Conservation (phyloP, 2,113 vertebrate genomes). For the Hydropotes inermis region DNA sequence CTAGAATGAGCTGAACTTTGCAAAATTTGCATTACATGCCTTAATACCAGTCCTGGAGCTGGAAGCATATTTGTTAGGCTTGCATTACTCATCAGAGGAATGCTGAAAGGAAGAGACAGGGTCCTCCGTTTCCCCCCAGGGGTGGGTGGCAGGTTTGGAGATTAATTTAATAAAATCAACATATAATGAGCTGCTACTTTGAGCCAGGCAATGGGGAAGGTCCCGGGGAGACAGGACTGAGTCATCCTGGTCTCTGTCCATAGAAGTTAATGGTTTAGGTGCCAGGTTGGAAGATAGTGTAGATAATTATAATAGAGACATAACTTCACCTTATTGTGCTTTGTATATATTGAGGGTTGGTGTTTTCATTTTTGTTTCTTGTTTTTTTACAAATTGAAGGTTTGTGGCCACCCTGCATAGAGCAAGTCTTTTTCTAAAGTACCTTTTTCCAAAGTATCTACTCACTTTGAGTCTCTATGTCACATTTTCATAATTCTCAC, state of each 20-base stretch:
- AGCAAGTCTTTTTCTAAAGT: not conserved
- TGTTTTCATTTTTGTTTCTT: not conserved
- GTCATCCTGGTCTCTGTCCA: not conserved
- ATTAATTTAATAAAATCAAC: not conserved
- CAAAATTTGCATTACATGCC: not conserved
- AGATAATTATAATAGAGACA: not conserved
- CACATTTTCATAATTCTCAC: not conserved
- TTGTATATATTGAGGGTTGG: not conserved
- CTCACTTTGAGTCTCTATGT: not conserved
- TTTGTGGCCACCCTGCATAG: not conserved
- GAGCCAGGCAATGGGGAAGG: not conserved
- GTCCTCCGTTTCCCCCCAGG: fast-evolving
- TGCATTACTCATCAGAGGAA: not conserved
- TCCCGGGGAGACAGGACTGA: not conserved
- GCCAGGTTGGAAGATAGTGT: not conserved
- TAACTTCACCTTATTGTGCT: not conserved
- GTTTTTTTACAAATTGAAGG: not conserved
- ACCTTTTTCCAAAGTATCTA: not conserved
- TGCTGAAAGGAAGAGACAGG: not conserved
- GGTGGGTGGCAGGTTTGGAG: not conserved
- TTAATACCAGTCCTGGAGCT: not conserved
- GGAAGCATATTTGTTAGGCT: not conserved
- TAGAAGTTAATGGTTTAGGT: not conserved
- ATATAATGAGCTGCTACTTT: not conserved
- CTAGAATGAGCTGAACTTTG: not conserved